phyloP scores from a whole-genome alignment of 2,888 invertebrate species.

The Baronia brevicornis region DNA sequence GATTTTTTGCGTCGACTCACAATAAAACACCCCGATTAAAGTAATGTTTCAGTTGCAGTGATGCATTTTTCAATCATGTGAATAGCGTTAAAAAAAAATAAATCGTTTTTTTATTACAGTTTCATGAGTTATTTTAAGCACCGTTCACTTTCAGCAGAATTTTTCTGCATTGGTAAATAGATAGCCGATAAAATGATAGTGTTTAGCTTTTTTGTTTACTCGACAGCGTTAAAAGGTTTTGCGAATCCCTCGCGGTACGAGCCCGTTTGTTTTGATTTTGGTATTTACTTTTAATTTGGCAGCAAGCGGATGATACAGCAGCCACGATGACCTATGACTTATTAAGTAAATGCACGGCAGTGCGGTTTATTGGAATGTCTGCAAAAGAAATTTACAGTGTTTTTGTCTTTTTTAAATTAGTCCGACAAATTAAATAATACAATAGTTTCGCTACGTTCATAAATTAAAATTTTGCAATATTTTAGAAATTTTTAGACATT shows the following conservation, averaged over 20 bases:
- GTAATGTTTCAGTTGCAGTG: constrained; percentile 8
- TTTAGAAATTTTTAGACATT: too few relatives aligned
- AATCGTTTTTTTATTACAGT: too few relatives aligned
- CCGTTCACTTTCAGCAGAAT: constrained; percentile 45
- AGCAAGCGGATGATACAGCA: constrained; percentile 70
- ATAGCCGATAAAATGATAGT: constrained; percentile 67
- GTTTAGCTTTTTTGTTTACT: constrained; percentile 69
- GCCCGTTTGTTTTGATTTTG: constrained; percentile 71
- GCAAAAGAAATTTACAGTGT: neutral
- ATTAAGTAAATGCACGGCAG: constrained; percentile 56
- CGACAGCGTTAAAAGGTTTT: constrained; percentile 73
- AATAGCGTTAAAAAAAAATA: too few relatives aligned
- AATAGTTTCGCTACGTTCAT: too few relatives aligned
- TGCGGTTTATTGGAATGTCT: constrained; percentile 27
- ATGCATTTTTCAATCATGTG: too few relatives aligned
- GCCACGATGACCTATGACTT: constrained; percentile 64
- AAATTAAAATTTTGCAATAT: too few relatives aligned
- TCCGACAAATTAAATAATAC: too few relatives aligned
- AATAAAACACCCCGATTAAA: constrained; percentile 5
- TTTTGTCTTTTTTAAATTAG: neutral
- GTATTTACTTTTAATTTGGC: constrained; percentile 77
- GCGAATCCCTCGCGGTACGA: constrained; percentile 65
- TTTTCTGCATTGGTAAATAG: constrained; percentile 60
- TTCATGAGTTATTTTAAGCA: constrained; percentile 22
- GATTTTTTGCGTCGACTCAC: constrained; percentile 7